Evolutionary conservation across 2,797 vertebrate genomes (phyloP).

Genomic region (Botia kubotai): DNA sequence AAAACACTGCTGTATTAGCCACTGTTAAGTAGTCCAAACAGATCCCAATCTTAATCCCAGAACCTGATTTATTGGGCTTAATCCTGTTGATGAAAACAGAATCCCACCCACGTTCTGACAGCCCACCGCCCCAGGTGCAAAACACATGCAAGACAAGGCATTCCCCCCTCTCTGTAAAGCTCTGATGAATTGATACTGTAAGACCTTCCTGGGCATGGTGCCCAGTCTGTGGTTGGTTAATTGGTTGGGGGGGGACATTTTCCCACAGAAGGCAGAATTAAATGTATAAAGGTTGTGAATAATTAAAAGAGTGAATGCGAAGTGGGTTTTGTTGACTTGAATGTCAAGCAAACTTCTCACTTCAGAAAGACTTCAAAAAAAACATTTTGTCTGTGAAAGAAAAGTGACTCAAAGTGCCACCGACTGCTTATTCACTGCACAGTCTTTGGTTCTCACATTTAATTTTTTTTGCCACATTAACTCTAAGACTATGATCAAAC

Average conservation of each 20-base stretch:
- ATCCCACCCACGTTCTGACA: constrained; percentile 78
- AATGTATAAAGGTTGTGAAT: constrained; percentile 67
- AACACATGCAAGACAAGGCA: constrained; percentile 70
- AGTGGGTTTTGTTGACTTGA: constrained; percentile 31
- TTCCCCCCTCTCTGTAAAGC: constrained; percentile 66
- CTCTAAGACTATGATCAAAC: background rate
- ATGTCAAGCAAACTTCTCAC: constrained; percentile 43
- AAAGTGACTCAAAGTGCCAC: background rate
- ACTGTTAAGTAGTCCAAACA: constrained; percentile 71
- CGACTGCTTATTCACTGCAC: constrained; percentile 7
- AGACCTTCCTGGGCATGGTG: constrained; percentile 72
- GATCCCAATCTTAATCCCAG: constrained; percentile 77
- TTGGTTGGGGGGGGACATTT: constrained; percentile 70
- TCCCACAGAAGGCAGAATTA: constrained; percentile 76
- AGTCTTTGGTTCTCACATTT: constrained; percentile 19
- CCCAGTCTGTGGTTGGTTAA: constrained; percentile 73
- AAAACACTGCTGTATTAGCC: constrained; percentile 73
- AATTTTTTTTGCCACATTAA: background rate
- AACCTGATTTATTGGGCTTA: constrained; percentile 73
- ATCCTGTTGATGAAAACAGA: constrained; percentile 83
- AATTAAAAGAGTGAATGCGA: constrained; percentile 61
- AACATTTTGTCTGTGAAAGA: constrained; percentile 21
- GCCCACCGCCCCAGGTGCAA: constrained; percentile 76
- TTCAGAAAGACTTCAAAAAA: constrained; percentile 27
- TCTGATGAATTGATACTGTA: constrained; percentile 71